phyloP scores from a whole-genome alignment of 2,113 vertebrate genomes.

The Halichoerus grypus region DNA sequence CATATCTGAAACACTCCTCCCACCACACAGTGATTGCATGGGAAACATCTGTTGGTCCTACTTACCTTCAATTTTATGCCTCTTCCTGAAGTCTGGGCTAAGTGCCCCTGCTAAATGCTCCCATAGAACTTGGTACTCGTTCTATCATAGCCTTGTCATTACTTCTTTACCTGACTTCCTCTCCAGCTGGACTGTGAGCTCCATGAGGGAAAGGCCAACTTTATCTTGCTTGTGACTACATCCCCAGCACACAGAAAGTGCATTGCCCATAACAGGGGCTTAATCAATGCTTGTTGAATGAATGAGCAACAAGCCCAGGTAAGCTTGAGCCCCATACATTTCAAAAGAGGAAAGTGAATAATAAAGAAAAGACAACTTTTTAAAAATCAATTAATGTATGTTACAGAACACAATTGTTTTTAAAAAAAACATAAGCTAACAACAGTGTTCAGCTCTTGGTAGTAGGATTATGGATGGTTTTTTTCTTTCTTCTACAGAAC shows the following conservation, averaged over 20 bases:
- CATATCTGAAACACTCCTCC: not conserved
- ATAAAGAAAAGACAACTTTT: not conserved
- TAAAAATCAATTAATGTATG: not conserved
- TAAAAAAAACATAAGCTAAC: not conserved
- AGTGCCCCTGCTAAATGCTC: not conserved
- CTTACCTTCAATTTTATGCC: not conserved
- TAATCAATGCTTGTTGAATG: not conserved
- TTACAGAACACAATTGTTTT: not conserved
- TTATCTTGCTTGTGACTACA: not conserved
- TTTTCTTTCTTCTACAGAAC: not conserved
- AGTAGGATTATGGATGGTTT: not conserved
- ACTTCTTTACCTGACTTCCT: slow-evolving; percentile 26
- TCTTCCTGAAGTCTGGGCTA: not conserved
- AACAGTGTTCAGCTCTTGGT: not conserved
- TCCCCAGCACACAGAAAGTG: not conserved
- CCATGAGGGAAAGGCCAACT: not conserved
- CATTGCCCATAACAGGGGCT: not conserved
- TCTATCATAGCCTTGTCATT: not conserved
- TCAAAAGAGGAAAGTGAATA: slow-evolving; percentile 14
- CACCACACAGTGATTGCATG: not conserved
- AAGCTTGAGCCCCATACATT: not conserved
- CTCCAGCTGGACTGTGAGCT: not conserved
- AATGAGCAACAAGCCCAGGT: not conserved
- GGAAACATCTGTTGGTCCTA: not conserved
- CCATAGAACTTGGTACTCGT: not conserved